phyloP scores from a whole-genome alignment of 2,113 vertebrate species.

The Eonycteris spelaea region DNA sequence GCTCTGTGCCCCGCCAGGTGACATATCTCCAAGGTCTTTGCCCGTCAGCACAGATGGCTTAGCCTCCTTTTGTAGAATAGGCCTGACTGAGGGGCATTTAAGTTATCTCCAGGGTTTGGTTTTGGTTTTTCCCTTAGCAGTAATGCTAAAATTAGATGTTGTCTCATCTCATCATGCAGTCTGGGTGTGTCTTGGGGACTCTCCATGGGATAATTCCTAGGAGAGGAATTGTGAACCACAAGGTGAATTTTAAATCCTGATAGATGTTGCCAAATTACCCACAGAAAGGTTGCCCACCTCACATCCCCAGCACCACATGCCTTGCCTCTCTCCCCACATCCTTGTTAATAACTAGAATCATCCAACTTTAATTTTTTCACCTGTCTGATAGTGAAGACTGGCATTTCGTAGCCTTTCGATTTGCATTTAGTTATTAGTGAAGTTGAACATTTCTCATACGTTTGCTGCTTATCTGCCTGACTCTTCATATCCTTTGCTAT shows the following conservation, averaged over 20 bases:
- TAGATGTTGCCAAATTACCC: too few species aligned
- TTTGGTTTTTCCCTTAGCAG: not conserved
- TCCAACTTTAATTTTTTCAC: accelerated
- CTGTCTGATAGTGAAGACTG: not conserved
- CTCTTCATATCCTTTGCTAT: accelerated
- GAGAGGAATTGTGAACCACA: not conserved
- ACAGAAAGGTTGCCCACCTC: not conserved
- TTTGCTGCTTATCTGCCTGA: not conserved
- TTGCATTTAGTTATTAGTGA: too few species aligned
- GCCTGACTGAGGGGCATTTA: accelerated
- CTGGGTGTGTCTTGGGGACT: not conserved
- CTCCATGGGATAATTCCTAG: accelerated
- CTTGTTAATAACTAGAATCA: too few species aligned
- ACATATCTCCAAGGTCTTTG: accelerated
- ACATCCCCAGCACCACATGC: accelerated
- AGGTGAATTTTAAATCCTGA: not conserved
- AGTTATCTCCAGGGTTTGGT: not conserved
- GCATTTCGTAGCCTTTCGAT: not conserved
- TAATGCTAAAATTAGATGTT: not conserved
- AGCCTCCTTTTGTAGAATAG: too few species aligned
- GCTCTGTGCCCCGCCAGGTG: not conserved
- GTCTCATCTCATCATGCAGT: not conserved
- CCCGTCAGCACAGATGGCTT: accelerated
- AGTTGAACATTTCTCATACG: not conserved
- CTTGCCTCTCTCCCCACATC: not conserved